Conservation (phyloP, 2,888 invertebrate species). For the Ashinkailepas kermadecensis region DNA sequence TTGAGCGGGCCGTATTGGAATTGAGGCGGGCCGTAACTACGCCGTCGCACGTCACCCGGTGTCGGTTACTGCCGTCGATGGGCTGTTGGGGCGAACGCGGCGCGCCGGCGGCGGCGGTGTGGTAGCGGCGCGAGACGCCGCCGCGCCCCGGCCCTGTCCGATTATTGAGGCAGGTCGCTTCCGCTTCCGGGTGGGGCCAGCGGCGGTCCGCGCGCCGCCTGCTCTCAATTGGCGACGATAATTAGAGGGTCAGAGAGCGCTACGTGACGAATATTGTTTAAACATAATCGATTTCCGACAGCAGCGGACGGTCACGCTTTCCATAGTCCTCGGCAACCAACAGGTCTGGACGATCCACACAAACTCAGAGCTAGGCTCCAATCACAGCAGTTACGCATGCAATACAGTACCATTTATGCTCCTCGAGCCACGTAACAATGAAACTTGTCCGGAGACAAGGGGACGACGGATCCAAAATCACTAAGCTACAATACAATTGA, state of each 20-base stretch:
- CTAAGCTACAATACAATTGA: too few relatives aligned
- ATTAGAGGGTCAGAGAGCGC: neutral
- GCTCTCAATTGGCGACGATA: neutral
- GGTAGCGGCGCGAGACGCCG: neutral
- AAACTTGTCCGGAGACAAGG: too few relatives aligned
- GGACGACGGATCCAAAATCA: too few relatives aligned
- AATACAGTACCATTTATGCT: too few relatives aligned
- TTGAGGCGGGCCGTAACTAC: neutral
- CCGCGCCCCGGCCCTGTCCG: neutral
- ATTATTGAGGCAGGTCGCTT: conserved; percentile 16
- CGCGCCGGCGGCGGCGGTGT: too few relatives aligned
- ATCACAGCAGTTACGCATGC: too few relatives aligned
- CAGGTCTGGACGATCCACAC: too few relatives aligned
- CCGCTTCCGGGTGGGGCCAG: neutral
- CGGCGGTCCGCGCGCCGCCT: neutral
- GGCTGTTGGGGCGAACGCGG: too few relatives aligned
- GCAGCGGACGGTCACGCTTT: neutral
- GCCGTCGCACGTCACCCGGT: neutral
- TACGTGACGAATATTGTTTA: neutral
- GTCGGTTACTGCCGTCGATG: too few relatives aligned
- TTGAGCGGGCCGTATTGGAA: conserved; percentile 7
- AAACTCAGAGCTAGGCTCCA: too few relatives aligned
- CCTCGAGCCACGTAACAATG: too few relatives aligned
- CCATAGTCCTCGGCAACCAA: too few relatives aligned
- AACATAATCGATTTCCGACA: neutral